These are phyloP conservation scores for Syngnathus typhle DNA, from an alignment of 2,113 vertebrate species.

Conservation along the genomic window DNA sequence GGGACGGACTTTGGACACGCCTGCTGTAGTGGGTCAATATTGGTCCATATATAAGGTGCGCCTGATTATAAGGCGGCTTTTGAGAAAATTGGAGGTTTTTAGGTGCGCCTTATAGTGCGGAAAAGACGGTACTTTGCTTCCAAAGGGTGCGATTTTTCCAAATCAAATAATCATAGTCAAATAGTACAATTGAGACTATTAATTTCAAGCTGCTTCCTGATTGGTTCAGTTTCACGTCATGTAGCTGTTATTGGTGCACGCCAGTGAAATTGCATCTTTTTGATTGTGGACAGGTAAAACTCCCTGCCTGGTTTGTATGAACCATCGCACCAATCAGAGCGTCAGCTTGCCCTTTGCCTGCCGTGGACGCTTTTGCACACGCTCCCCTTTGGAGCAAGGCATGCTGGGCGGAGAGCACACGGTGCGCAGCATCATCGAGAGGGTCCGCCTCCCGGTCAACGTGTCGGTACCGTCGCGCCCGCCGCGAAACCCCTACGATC, in stretches of 20 bases:
- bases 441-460: slow-evolving; percentile 90
- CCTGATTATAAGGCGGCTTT: too few relatives aligned
- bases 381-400: slow-evolving; percentile 89
- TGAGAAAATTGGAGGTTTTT: too few relatives aligned
- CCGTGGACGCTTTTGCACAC: slow-evolving; percentile 92
- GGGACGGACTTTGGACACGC: too few relatives aligned
- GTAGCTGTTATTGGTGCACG: neutral
- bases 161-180: too few relatives aligned
- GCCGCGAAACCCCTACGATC: slow-evolving; percentile 88
- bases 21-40: too few relatives aligned
- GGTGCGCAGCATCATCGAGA: slow-evolving; percentile 93
- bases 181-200: too few relatives aligned
- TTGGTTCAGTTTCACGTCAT: too few relatives aligned
- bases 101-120: too few relatives aligned
- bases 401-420: slow-evolving; percentile 97
- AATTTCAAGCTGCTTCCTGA: too few relatives aligned
- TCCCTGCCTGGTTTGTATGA: slow-evolving; percentile 96
- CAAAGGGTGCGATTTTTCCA: too few relatives aligned
- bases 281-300: slow-evolving; percentile 76
- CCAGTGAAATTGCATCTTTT: neutral
- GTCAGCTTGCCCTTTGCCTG: slow-evolving; percentile 95
- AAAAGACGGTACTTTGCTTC: too few relatives aligned
- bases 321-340: slow-evolving; percentile 98
- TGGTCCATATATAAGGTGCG: too few relatives aligned
- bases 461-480: slow-evolving; percentile 89